Evolutionary conservation across 2,797 vertebrate species (phyloP).

Genomic region (Chloroceryle amazona): DNA sequence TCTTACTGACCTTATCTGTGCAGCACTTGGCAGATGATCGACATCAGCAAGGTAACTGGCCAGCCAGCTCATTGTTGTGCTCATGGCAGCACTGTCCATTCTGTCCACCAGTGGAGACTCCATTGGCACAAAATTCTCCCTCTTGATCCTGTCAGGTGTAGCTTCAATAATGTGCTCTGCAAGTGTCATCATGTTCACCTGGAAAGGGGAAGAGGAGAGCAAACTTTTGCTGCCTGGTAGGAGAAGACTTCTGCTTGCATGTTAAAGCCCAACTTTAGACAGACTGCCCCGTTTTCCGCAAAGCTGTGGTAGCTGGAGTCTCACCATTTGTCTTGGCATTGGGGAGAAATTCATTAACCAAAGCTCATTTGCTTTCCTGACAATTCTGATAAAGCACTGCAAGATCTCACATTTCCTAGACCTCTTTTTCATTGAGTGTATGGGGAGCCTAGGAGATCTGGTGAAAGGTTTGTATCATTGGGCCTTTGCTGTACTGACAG

Average conservation of each 20-base stretch:
- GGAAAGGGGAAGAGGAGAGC: neutral
- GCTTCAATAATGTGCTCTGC: constrained; percentile 99
- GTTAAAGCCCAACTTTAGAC: neutral
- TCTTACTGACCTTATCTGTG: constrained; percentile 91
- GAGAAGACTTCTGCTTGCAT: neutral
- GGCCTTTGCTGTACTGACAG: neutral
- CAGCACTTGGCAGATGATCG: constrained; percentile 93
- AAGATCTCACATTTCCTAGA: neutral
- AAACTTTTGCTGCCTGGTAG: neutral
- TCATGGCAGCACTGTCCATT: constrained; percentile 87
- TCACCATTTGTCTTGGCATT: neutral
- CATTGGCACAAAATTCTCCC: constrained; percentile 90
- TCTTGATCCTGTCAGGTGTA: constrained; percentile 97
- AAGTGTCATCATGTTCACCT: constrained; percentile 99
- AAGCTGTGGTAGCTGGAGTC: neutral
- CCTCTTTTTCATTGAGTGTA: neutral
- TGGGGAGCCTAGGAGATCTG: neutral
- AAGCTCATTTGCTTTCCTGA: neutral
- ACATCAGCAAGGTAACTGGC: constrained; percentile 98
- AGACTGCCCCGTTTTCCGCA: neutral
- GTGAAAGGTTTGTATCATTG: neutral
- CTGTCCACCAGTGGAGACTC: constrained; percentile 86
- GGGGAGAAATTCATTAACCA: neutral
- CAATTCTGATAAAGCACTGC: neutral
- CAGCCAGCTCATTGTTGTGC: constrained; percentile 99